Percentiles rank a stretch among this genome's conserved stretches.
Conservation (phyloP, 2,113 vertebrate species). For the Petaurus breviceps region DNA sequence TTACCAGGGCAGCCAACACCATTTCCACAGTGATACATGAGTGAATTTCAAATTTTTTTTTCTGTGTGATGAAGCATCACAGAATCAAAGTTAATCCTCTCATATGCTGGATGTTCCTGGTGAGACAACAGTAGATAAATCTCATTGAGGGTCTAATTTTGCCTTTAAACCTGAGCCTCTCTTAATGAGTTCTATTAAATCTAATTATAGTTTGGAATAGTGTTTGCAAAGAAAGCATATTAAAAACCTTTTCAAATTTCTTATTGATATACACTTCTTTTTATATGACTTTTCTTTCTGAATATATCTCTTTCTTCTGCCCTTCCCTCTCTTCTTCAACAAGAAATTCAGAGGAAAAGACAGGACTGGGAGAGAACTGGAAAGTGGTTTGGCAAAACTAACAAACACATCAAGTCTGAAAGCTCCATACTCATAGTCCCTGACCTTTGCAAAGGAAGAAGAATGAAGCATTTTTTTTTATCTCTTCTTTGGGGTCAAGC, state of each 20-base stretch:
- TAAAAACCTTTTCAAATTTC: neutral
- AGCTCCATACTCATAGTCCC: neutral
- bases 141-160: neutral
- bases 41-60: neutral
- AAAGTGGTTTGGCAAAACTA: neutral
- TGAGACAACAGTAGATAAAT: neutral
- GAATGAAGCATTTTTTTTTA: neutral
- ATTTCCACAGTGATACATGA: neutral
- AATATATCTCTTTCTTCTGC: neutral
- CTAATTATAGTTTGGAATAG: neutral
- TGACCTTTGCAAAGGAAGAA: neutral
- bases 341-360: neutral
- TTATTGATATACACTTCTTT: neutral
- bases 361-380: neutral
- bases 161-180: neutral
- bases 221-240: neutral
- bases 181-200: neutral
- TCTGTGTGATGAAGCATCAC: constrained; percentile 1
- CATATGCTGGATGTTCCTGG: neutral
- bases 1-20: neutral
- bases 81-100: neutral
- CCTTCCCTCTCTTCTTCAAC: neutral
- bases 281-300: neutral
- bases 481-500: neutral
- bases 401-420: neutral